Base-by-base conservation (phyloP, 2,888 invertebrate species). In the Spilosoma lubricipeda region DNA sequence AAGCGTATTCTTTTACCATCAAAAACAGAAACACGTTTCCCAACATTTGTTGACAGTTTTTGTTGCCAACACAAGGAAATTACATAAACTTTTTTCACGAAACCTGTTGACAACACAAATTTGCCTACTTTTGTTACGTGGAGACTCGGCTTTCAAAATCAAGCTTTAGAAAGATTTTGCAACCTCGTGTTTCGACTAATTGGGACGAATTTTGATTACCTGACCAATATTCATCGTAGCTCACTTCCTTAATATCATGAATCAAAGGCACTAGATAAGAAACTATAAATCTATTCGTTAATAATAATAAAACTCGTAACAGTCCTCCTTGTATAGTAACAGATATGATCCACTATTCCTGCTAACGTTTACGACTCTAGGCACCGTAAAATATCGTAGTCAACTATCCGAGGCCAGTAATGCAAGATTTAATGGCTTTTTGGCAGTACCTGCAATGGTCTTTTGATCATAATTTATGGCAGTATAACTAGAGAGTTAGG, bases 321-420 rank as follows among this genome's bases (percentile, higher is more conserved):
- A 65, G 67, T 23, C 64, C n/a, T 65, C 56, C 45, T n/a, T 65
- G 45, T 33, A 56, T 27, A 52, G 9, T 11, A 27, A 52, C 5
- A 67, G 67, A 74, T 74, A 71, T 67, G 48, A 71, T 74, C 67
- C 70, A 73, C 59, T 73, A 73, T 74, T 77, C 56, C n/a, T 65
- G 33, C 30, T 52, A 63, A 71, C 36, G 23, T 82, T 75, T 80
- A 80, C 48, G 71, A 56, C 48, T 70, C 13, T 39, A 48, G 1
- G 48, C 69, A 66, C 71, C 66, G 68, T 82, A 78, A 82, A 80
- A 67, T 13, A n/a, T 27, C 70, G 39, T 52, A 67, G 71, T 67
- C 63, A 64, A 70, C 27, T 67, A 45, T 68, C 20, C 33, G 30
- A 23, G 18, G 71, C n/a, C 30, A 42, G 67, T 63, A 42, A 45